A percentile compares a stretch with the other conserved stretches of the same genome.
Conservation (phyloP, 92 coral and sea anemone genomes). For the Pocillopora grandis region DNA sequence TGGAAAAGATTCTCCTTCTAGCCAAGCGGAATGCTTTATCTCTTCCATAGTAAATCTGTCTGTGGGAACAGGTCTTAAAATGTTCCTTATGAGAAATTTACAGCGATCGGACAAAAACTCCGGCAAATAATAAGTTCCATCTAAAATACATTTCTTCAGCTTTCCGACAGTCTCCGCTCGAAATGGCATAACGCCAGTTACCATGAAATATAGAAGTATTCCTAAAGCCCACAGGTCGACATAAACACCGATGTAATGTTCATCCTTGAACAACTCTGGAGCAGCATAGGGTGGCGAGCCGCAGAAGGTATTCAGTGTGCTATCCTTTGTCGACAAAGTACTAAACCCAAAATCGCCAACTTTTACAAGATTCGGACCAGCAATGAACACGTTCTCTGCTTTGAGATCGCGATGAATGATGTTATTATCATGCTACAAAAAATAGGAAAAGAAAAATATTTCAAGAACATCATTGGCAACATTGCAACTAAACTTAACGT, state of each 20-base stretch:
- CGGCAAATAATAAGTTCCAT: constrained; percentile 93
- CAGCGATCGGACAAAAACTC: constrained; percentile 93
- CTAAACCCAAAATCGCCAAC: constrained; percentile 99
- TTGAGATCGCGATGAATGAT: constrained; percentile 97
- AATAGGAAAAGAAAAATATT: neutral
- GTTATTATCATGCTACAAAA: constrained; percentile 82
- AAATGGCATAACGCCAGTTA: constrained; percentile 98
- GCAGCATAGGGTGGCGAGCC: constrained; percentile 99
- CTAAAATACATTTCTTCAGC: constrained; percentile 91
- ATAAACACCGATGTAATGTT: constrained; percentile 88
- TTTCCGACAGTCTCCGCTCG: constrained; percentile 99
- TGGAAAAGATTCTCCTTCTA: constrained; percentile 87
- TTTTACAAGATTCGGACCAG: constrained; percentile 92
- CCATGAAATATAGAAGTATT: constrained; percentile 92
- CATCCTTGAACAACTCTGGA: constrained; percentile 98
- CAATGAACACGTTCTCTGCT: constrained; percentile 97
- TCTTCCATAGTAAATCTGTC: constrained; percentile 93
- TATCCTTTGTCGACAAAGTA: constrained; percentile 81
- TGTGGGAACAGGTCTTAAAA: constrained; percentile 87
- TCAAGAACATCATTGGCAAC: neutral
- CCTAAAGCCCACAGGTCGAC: constrained; percentile 99
- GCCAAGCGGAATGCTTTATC: constrained; percentile 80
- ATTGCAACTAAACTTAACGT: neutral
- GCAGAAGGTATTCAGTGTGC: constrained; percentile 92
- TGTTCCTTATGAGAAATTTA: constrained; percentile 78